Percentiles rank a stretch among this genome's conserved stretches.
phyloP scores from a whole-genome alignment of 2,113 vertebrate species.

The Cochlearius cochlearius region DNA sequence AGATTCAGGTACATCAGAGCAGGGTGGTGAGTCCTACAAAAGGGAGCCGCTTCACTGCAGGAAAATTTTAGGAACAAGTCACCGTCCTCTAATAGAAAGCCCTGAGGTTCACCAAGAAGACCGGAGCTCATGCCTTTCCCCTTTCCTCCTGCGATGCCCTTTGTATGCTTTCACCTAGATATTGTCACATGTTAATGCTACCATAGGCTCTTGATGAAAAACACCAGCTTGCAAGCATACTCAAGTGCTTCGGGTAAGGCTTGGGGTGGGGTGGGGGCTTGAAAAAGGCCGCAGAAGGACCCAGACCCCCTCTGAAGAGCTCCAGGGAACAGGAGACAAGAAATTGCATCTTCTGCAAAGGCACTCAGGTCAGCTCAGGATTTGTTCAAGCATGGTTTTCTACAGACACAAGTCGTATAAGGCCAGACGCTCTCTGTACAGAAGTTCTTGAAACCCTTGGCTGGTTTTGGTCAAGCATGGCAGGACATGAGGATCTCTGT shows the following conservation, averaged over 20 bases:
- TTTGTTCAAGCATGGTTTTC: neutral
- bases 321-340: neutral
- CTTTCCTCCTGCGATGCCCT: neutral
- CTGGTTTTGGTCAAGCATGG: neutral
- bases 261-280: neutral
- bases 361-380: neutral
- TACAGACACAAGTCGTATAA: neutral
- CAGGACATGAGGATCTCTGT: neutral
- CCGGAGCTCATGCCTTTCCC: neutral
- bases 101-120: neutral
- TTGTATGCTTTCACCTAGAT: neutral
- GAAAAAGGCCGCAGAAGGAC: neutral
- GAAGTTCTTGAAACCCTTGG: neutral
- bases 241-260: neutral
- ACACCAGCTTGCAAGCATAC: neutral
- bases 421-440: neutral
- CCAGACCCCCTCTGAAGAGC: neutral
- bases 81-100: neutral
- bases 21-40: neutral
- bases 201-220: neutral
- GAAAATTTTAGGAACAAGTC: neutral
- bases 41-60: neutral
- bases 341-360: neutral
- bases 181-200: neutral
- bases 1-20: neutral